Percentiles rank a stretch among this genome's conserved stretches.
These are phyloP conservation scores for Acanthisitta chloris DNA, from an alignment of 2,113 vertebrate species.

Conservation along the genomic window DNA sequence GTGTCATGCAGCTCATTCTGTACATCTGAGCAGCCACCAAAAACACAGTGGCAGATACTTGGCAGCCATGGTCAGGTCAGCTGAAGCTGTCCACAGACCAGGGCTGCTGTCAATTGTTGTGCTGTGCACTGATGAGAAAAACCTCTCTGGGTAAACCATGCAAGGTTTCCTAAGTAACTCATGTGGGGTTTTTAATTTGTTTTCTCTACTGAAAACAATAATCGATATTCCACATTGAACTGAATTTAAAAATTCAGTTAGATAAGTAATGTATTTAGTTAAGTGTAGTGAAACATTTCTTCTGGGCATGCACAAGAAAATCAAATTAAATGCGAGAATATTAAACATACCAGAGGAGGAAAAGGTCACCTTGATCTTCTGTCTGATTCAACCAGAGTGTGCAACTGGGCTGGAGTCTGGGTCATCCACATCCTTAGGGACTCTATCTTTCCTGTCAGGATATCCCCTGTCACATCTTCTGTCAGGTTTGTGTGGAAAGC, in stretches of 20 bases:
- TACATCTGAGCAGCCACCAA: fast-evolving
- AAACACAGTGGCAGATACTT: neutral
- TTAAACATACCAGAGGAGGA: neutral
- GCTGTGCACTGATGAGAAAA: neutral
- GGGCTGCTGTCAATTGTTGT: neutral
- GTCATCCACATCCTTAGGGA: neutral
- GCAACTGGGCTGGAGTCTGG: neutral
- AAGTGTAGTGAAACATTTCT: neutral
- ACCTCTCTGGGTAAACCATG: neutral
- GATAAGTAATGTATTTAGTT: neutral
- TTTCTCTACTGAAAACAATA: neutral
- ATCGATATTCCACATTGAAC: neutral
- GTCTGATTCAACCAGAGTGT: neutral
- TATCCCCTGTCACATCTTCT: neutral
- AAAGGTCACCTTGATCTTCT: neutral
- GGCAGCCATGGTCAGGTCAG: neutral
- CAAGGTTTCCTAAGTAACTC: neutral
- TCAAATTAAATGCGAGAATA: neutral
- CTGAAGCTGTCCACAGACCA: neutral
- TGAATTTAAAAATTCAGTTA: neutral
- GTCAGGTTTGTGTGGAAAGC: neutral
- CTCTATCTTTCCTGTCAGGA: neutral
- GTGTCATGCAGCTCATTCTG: neutral
- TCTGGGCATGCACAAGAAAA: neutral
- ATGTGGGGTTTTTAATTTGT: neutral